Conservation (phyloP, 2,888 invertebrate genomes). For the Cryptocheilus praepositus region DNA sequence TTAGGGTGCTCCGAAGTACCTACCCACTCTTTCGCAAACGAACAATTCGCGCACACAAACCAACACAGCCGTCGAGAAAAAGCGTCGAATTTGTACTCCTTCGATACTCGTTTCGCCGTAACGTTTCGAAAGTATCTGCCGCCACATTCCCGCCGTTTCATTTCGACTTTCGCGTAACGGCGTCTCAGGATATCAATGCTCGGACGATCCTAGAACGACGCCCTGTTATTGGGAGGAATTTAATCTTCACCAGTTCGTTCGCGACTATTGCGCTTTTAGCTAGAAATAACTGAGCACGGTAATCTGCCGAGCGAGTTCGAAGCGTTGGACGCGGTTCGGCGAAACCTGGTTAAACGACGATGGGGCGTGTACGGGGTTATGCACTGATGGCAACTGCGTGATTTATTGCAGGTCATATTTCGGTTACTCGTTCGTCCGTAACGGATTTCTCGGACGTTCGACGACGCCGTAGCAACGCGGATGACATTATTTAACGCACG, state of each 20-base stretch:
- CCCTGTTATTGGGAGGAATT: conserved; percentile 49
- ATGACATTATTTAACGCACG: too few relatives aligned
- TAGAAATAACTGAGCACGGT: conserved; percentile 16
- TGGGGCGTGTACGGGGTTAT: too few relatives aligned
- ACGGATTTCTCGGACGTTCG: too few relatives aligned
- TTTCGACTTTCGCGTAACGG: conserved; percentile 52
- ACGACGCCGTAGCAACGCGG: too few relatives aligned
- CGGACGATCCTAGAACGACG: conserved; percentile 26
- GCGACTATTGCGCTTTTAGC: conserved; percentile 22
- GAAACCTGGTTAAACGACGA: too few relatives aligned
- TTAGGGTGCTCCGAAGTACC: conserved; percentile 49
- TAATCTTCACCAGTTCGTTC: conserved; percentile 41
- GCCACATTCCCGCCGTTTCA: conserved; percentile 64
- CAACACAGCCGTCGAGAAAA: conserved; percentile 21
- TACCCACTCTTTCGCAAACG: conserved; percentile 22
- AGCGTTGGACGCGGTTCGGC: not conserved
- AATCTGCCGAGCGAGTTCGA: conserved; percentile 1
- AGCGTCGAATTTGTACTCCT: conserved; percentile 52
- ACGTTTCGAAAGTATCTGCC: conserved; percentile 43
- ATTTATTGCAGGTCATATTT: too few relatives aligned
- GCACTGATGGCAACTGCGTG: too few relatives aligned
- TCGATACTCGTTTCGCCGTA: conserved; percentile 54
- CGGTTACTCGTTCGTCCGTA: too few relatives aligned
- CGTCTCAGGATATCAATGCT: conserved; percentile 39
- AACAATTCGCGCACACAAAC: not conserved